Conservation (phyloP, 1,140 invertebrate genomes). For the Penaeus indicus region DNA sequence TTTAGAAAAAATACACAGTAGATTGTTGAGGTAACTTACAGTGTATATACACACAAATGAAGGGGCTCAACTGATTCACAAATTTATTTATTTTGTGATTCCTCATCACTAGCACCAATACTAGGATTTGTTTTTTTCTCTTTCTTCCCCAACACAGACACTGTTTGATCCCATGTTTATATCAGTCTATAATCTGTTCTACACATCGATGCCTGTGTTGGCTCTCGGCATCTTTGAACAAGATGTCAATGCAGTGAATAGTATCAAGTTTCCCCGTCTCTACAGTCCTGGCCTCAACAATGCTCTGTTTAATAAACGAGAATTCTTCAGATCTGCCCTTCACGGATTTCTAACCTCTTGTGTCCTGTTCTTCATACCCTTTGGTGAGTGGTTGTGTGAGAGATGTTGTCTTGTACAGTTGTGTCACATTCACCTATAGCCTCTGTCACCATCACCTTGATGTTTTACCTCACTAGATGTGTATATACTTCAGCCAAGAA, state of each 20-base stretch:
- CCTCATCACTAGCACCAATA: conserved; percentile 29
- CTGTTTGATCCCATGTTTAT: conserved; percentile 99
- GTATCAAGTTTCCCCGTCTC: conserved; percentile 91
- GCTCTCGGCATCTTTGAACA: conserved; percentile 96
- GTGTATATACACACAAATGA: not conserved
- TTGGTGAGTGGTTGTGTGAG: conserved; percentile 77
- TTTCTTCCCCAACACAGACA: conserved; percentile 80
- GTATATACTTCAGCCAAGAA: too few species aligned
- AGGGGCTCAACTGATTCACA: not conserved
- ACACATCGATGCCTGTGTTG: conserved; percentile 95
- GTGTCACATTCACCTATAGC: not conserved
- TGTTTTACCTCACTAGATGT: too few species aligned
- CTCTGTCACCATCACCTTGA: conserved; percentile 21
- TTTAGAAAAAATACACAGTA: too few species aligned
- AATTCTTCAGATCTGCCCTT: conserved; percentile 93
- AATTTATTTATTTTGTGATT: conserved; percentile 38
- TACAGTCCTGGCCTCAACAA: conserved; percentile 95
- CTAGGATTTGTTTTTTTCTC: conserved; percentile 20
- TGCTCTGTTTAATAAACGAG: conserved; percentile 95
- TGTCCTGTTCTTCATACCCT: conserved; percentile 96
- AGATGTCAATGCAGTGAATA: conserved; percentile 76
- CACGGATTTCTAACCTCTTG: conserved; percentile 97
- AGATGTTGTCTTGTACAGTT: not conserved
- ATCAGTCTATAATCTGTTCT: conserved; percentile 97
- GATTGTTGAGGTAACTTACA: too few species aligned